phyloP scores from a whole-genome alignment of 1,140 invertebrate species.

The Apolygus lucorum region DNA sequence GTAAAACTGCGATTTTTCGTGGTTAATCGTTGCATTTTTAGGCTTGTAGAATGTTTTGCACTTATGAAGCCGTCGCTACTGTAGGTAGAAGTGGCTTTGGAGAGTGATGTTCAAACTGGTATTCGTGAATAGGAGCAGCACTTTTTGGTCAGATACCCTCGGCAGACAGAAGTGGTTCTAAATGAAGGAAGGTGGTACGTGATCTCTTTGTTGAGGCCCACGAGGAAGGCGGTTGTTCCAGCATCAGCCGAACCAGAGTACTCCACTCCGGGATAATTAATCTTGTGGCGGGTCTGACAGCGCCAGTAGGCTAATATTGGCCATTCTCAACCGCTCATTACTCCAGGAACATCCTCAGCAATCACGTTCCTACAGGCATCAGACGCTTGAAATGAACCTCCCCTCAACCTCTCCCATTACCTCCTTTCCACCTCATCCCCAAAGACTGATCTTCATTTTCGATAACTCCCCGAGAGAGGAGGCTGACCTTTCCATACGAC shows the following conservation, averaged over 20 bases:
- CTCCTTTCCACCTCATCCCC: neutral
- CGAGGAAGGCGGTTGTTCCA: neutral
- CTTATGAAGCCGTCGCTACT: too few species aligned
- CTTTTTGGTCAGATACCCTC: too few species aligned
- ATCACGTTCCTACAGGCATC: conserved; percentile 2
- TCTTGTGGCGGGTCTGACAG: conserved; percentile 5
- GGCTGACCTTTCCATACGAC: too few species aligned
- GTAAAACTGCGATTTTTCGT: too few species aligned
- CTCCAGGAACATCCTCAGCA: neutral
- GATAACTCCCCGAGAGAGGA: neutral
- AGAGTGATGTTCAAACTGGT: too few species aligned
- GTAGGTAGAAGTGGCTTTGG: too few species aligned
- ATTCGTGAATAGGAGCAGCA: too few species aligned
- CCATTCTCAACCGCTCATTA: conserved; percentile 15
- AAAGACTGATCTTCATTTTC: neutral
- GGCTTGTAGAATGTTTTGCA: too few species aligned
- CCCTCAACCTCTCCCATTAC: neutral
- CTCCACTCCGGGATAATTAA: neutral
- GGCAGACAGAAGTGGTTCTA: too few species aligned
- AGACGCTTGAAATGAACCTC: neutral
- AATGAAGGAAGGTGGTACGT: too few species aligned
- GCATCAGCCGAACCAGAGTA: too few species aligned
- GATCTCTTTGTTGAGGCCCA: neutral
- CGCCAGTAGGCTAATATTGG: conserved; percentile 4
- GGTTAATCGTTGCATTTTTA: too few species aligned